Base-by-base conservation (phyloP, 2,113 vertebrate genomes). In the Grammatotria lemairii region DNA sequence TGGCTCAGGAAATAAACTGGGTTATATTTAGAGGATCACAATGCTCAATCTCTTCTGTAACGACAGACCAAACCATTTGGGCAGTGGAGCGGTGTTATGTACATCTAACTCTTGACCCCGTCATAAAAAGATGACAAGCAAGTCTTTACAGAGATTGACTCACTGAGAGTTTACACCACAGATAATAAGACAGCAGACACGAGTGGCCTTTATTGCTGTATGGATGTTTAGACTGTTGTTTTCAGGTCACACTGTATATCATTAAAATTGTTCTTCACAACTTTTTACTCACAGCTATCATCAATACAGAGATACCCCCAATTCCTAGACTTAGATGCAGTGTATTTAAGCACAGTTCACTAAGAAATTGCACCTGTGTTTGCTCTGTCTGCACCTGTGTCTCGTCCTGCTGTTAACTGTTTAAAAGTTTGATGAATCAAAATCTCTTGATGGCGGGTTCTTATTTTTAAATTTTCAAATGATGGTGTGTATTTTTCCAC, bases 1-100 rank as follows among this genome's bases (percentile, higher is more conserved):
- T 40, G 5, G 81, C 81, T 45, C 26, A 6, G 19, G 40, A 85
- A 86, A 90, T 85, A 60, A 81, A 89, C 53, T 31, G 4, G 13
- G 12, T 88, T 82, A 23, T 92, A 91, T 89, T 91, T 93, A 58
- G 75, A 85, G 87, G 35, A 65, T 83, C 78, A 78, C 80, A 68
- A 83, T 90, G 51, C 86, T 86, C 65, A 40, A 81, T 85, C 35
- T 88, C n/a, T 21, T 73, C 75, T 2, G 58, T 49, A 89, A 42
- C 40, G 87, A 92, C 87, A 89, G 91, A 60, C 90, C 5, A 83
- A 1, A 68, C 14, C 23, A 49, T 4, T 45, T 63, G 47, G 81
- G 35, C 51, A 23, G 33, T 1, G 17, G 31, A 84, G 3, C 3
- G 2, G 2, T 54, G 17, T 45, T 85, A 12, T 53, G 78, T 63